Evolutionary conservation across 2,113 vertebrate genomes (phyloP), one percentile per base, ranked within the genome.

Genomic region (Pristiophorus japonicus): DNA sequence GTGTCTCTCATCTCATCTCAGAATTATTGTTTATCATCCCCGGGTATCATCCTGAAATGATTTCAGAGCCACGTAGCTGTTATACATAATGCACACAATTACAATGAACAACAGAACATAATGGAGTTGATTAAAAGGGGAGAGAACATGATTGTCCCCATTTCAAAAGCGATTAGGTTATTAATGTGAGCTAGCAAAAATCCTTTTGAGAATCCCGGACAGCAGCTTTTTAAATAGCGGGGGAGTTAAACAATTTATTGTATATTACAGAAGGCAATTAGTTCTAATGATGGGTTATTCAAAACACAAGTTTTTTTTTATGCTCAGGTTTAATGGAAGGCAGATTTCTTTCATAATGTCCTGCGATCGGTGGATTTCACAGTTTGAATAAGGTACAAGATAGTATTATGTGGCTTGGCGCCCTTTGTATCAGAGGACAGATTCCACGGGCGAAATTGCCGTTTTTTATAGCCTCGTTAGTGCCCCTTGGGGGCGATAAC

Each of bases 171-270:
- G 65, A 65, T 92, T 92, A 42, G 59, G 7, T 63, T 92, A 92
- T 92, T 63, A 92, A 92, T 92, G 55, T n/a, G 20, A 63, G 88
- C n/a, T 38, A 63, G 63, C 88, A 63, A 92, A n/a, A 38, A 42
- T 42, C 59, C 51, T 92, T 63, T 63, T 20, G 59, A 38, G 88
- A 92, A 63, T 63, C 59, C n/a, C 65, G 88, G 59, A 63, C n/a
- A 63, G 16, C 55, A 34, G 34, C 59, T 92, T 92, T 92, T 92
- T 18, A 38, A 65, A 92, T 92, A n/a, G 88, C 63, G 88, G 88
- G 65, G 59, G n/a, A 42, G 38, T 92, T 92, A 38, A 92, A 38
- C 59, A 63, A n/a, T 92, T 63, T 91, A 30, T 91, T 91, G 63
- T n/a, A 63, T 92, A 92, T 20, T 38, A 22, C 88, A 65, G 59